A percentile compares a stretch with the other conserved stretches of the same genome.
Evolutionary conservation across 2,888 invertebrate genomes (phyloP).

Genomic region (Lutraria lutraria): DNA sequence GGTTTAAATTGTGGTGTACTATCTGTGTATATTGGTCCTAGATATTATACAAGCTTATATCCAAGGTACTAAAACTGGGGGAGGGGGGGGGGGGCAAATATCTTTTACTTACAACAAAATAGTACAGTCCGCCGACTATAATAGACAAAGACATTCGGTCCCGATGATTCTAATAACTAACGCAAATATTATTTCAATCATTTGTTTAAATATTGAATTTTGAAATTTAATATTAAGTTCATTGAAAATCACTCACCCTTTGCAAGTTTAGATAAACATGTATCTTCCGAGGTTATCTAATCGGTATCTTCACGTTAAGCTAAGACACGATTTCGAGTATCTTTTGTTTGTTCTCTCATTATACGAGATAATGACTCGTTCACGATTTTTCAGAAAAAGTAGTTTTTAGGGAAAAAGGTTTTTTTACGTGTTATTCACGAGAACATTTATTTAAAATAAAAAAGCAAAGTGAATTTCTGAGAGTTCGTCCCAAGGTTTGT

Average conservation of each 20-base stretch:
- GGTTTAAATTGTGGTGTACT: no score
- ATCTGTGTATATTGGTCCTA: no score
- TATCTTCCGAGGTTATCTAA: neutral
- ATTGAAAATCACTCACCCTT: neutral
- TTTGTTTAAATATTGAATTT: constrained; percentile 6
- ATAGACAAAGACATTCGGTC: no score
- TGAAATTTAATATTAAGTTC: neutral
- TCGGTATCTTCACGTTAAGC: neutral
- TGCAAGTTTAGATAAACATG: neutral
- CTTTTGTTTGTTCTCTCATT: neutral
- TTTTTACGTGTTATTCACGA: neutral
- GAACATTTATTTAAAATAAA: neutral
- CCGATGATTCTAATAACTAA: neutral
- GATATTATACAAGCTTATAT: no score
- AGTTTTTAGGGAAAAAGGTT: neutral
- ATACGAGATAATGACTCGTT: neutral
- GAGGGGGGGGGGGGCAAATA: no score
- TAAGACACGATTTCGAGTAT: neutral
- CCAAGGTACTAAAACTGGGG: no score
- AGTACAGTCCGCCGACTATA: no score
- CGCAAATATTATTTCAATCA: neutral
- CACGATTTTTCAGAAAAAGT: neutral
- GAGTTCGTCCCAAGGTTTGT: neutral
- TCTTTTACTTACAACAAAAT: no score
- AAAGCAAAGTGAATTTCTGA: neutral